Base-by-base conservation (phyloP, 1,140 invertebrate genomes). In the Drosophila sp. region DNA sequence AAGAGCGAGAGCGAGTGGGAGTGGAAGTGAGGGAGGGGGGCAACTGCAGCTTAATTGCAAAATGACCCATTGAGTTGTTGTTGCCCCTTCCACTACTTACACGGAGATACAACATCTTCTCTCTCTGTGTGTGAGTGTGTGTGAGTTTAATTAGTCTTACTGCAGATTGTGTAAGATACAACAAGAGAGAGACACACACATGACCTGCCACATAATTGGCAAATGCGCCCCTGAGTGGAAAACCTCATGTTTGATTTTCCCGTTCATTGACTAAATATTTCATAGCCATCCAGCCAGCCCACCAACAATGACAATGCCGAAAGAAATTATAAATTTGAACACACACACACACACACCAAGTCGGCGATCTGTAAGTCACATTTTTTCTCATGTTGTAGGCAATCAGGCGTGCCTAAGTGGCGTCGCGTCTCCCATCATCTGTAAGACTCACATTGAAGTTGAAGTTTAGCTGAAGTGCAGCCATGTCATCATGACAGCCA, bases 391-490 rank as follows among this genome's bases (percentile, higher is more conserved):
- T 50, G 44, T 50, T 65, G 50, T 80, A 76, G 69, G 76, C 83
- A 86, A 86, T 86, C 83, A 85, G 76, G 71, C 83, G 83, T 86
- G 83, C 72, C 41, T 68, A 87, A 83, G 83, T 86, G 83, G 66
- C 41, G 54, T 38, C 35, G 10, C 35, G 10, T 47, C 68, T 66
- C 25, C 44, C 73, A 79, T 76, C 70, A 79, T 70, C 72, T 74
- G 71, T 73, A 73, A 79, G 79, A 50, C 44, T 27, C 44, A 50
- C 44, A 77, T 82, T 86, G 71, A 79, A 82, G 79, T 82, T 77
- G 66, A 77, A 70, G 74, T 76, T 74, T 58, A 76, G 72, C 44
- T 50, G 35, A 40, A 61, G 60, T 61, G 72, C 75, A 74, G 75
- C 60, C 60, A 35, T 32, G 72, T 75, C 72, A 67, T 70, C 66